A percentile compares a stretch with the other conserved stretches of the same genome.
phyloP scores from a whole-genome alignment of 2,113 vertebrate genomes.

The Pachyramphus minor region DNA sequence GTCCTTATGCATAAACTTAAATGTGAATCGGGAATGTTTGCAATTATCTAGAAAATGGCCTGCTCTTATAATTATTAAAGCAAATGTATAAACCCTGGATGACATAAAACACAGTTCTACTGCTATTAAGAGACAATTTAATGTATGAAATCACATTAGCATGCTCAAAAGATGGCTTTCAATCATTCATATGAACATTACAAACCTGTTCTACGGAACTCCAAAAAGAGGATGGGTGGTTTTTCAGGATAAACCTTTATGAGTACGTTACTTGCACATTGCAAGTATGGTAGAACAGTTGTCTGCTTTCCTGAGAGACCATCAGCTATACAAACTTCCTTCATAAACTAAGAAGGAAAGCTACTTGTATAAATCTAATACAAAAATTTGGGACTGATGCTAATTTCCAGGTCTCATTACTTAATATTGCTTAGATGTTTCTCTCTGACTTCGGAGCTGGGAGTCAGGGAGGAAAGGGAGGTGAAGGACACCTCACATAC shows the following conservation, averaged over 20 bases:
- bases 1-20: conserved; percentile 36
- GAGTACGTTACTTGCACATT: neutral
- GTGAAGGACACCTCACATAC: accelerated
- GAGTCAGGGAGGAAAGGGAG: neutral
- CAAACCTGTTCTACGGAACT: neutral
- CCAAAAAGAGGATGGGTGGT: neutral
- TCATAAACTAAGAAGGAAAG: neutral
- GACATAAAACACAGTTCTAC: conserved; percentile 44
- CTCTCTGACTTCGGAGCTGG: neutral
- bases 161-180: conserved; percentile 24
- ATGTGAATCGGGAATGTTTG: conserved; percentile 43
- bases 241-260: neutral
- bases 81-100: conserved; percentile 7
- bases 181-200: conserved; percentile 12
- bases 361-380: neutral
- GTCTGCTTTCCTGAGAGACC: neutral
- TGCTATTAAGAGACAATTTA: conserved; percentile 46
- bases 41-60: conserved; percentile 52
- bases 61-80: conserved; percentile 53
- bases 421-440: neutral
- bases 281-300: neutral
- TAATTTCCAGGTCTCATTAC: neutral
- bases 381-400: neutral
- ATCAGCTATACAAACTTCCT: neutral
- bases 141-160: conserved; percentile 28